Percentiles rank a stretch among this genome's conserved stretches.
These are phyloP conservation scores for Dicrostonyx torquatus DNA, from an alignment of 2,797 vertebrate species.

Conservation along the genomic window DNA sequence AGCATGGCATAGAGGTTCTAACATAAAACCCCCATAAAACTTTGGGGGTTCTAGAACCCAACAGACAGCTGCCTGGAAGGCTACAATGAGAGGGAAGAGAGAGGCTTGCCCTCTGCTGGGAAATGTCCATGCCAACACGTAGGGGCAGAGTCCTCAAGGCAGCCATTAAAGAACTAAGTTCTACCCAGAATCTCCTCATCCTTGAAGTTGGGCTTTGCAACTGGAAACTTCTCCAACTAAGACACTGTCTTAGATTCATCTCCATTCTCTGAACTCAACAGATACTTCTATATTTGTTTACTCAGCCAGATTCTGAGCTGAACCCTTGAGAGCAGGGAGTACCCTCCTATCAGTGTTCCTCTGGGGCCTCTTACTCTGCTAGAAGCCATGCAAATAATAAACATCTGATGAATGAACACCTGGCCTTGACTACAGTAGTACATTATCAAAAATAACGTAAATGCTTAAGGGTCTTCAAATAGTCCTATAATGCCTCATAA, in stretches of 20 bases:
- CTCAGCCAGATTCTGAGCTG: neutral
- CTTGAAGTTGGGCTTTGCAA: neutral
- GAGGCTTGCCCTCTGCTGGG: neutral
- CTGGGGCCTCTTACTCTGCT: slow-evolving; percentile 36
- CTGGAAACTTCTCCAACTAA: neutral
- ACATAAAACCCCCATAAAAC: neutral
- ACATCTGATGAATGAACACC: slow-evolving; percentile 43
- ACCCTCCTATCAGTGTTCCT: neutral
- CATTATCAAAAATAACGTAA: slow-evolving; percentile 41
- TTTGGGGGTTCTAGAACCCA: neutral
- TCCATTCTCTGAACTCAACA: neutral
- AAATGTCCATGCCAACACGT: neutral
- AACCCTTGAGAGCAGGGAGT: neutral
- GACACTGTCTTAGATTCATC: neutral
- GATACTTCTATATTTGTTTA: slow-evolving; percentile 21
- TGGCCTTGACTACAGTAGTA: neutral
- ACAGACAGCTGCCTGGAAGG: neutral
- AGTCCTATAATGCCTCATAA: slow-evolving; percentile 51
- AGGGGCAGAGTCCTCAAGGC: neutral
- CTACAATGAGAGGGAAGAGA: neutral
- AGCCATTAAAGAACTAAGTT: slow-evolving; percentile 18
- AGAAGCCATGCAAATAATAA: slow-evolving; percentile 47
- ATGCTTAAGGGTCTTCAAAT: slow-evolving; percentile 39
- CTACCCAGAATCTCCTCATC: neutral
- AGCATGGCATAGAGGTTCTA: neutral